Base-by-base conservation (phyloP, 2,113 vertebrate genomes). In the Vanacampus margaritifer region DNA sequence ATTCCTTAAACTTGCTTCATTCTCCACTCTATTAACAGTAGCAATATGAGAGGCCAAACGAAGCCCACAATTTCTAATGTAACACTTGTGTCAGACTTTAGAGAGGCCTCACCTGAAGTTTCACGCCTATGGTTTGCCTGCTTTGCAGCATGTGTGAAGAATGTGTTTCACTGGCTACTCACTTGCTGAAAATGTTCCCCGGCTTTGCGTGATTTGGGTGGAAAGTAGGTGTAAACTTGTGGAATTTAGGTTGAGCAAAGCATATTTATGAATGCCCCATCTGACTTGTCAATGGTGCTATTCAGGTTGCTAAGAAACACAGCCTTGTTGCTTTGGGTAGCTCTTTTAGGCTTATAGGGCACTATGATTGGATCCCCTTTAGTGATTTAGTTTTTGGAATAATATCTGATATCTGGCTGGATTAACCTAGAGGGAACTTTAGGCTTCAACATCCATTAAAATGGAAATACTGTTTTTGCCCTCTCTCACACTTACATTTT, bases 91-190 rank as follows among this genome's bases (percentile, higher is more conserved):
- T 28, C 53, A 28, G 24, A 56, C 24, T 57, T 32, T 32, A 16
- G 51, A 12, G 54, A 57, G 54, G 26, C 26, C 26, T 51, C 54
- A 57, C 14, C 16, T 2, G 54, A 5, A 57, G 26, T 57, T 57
- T 57, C 26, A 57, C 26, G 14, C 14, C 26, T 35, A 17, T 32
- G 54, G 26, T 32, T 32, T 57, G 26, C 24, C 21, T 23, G 43
- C 66, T 62, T 63, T 39, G n/a, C 60, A 43, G 36, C 36, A 51
- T 19, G 19, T 67, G 73, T 76, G 73, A 81, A 81, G 81, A 81
- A 82, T 66, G 46, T 1, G 36, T 73, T 78, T 72, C 50, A 48
- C 61, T 19, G 64, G 75, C 65, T 41, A 37, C 46, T 11, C 41
- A 17, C 23, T n/a, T 61, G 50, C 41, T 72, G 5, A 72, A 21